Base-by-base conservation (phyloP, 2,888 invertebrate species). In the Ceriagrion tenellum region DNA sequence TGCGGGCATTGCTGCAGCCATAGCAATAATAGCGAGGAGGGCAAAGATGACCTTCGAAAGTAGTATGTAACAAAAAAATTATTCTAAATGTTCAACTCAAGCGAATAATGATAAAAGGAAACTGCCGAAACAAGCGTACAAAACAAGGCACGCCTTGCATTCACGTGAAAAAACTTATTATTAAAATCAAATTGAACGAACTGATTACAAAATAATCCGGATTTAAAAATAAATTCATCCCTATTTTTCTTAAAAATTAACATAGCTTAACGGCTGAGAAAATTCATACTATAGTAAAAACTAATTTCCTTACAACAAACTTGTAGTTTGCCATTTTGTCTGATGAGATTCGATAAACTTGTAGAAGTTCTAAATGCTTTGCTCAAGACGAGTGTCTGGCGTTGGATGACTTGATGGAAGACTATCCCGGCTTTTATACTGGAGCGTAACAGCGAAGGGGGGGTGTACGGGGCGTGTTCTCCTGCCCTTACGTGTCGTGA, bases 1-100 rank as follows among this genome's bases (percentile, higher is more conserved):
- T n/a, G 95, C 95, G 23, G 96, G 96, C 40, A 96, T 88, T 30
- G 95, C 96, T 93, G 69, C 90, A 63, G 95, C 95, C 47, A 95
- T n/a, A 6, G 95, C 95, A 69, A 95, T 40, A 26, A 95, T 95
- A 40, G 95, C 90, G 69, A 96, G 23, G 20, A 96, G 89, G 23
- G 95, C 95, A 63, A 95, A 90, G 63, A 96, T 88, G 88, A 95
- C 88, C 96, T 96, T 95, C 3, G 95, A 95, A 91, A 69, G 35
- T 16, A 81, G 26, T 30, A 13, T 81, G 30, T 12, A 69, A 81
- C 13, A 16, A 81, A 81, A n/a, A 81, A 30, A 35, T 16, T 4
- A 81, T 30, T 35, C 3, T 2, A 81, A 81, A 35, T 35, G 35
- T 81, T 30, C 6, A 20, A 59, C 16, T 59, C 12, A 20, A 4